Evolutionary conservation across 1,140 invertebrate species (phyloP).

Genomic region (Nautilus pompilius): DNA sequence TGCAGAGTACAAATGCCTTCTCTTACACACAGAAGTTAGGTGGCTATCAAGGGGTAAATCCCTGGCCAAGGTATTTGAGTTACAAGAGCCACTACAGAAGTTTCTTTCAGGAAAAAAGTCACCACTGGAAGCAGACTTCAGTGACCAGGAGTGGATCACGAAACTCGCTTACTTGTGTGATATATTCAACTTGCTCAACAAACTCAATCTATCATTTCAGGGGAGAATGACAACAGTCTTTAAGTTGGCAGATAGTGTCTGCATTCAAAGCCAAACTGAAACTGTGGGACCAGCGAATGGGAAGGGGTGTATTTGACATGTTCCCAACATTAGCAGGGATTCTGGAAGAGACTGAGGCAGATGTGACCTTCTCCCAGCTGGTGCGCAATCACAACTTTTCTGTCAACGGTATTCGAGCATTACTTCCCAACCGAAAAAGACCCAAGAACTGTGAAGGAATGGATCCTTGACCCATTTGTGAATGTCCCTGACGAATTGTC

Average conservation of each 20-base stretch:
- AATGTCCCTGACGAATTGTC: background rate
- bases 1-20: background rate
- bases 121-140: background rate
- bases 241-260: slow-evolving; percentile 99
- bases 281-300: slow-evolving; percentile 91
- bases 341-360: slow-evolving; percentile 3
- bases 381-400: slow-evolving; percentile 18
- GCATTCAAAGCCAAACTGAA: slow-evolving; percentile 82
- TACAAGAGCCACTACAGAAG: background rate
- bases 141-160: background rate
- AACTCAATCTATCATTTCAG: background rate
- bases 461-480: background rate
- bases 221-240: slow-evolving; percentile 75
- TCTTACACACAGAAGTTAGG: background rate
- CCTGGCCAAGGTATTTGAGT: slow-evolving; percentile 21
- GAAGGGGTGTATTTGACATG: slow-evolving; percentile 94
- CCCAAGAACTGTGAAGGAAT: slow-evolving; percentile 22
- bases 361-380: slow-evolving; percentile 14
- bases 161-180: background rate
- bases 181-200: background rate
- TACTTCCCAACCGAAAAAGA: slow-evolving; percentile 29
- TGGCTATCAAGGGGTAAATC: background rate
- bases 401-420: slow-evolving; percentile 21
- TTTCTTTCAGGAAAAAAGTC: background rate
- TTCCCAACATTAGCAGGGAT: slow-evolving; percentile 79